A percentile compares a stretch with the other conserved stretches of the same genome.
Evolutionary conservation across 92 coral and sea anemone genomes (phyloP).

Genomic region (Umimayanthus chanpuru): DNA sequence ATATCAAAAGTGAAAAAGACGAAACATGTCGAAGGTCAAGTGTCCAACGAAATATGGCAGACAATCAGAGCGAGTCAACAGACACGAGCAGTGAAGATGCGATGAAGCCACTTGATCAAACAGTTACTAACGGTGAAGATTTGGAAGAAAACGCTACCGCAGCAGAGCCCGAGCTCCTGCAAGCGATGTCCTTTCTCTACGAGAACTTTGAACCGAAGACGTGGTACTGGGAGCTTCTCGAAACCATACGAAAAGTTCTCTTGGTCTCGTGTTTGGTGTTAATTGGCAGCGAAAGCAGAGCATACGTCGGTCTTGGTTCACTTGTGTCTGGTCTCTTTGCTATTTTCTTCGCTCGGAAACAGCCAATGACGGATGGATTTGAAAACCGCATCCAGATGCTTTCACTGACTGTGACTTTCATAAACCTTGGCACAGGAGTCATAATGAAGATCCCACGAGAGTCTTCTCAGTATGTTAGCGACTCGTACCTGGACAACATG

Average conservation of each 20-base stretch:
- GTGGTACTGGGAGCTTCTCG: constrained; percentile 24
- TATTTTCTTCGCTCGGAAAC: constrained; percentile 15
- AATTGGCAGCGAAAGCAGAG: constrained; percentile 33
- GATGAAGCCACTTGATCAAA: too few relatives aligned
- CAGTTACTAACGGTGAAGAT: too few relatives aligned
- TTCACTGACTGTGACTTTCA: not conserved
- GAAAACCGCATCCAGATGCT: constrained; percentile 18
- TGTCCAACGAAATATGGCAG: too few relatives aligned
- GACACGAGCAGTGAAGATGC: too few relatives aligned
- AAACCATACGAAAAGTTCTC: constrained; percentile 14
- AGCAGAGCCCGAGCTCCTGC: not conserved
- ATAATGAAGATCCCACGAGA: not conserved
- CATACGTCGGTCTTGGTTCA: constrained; percentile 26
- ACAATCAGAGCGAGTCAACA: too few relatives aligned
- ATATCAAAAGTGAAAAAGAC: too few relatives aligned
- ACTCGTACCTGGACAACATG: constrained; percentile 20
- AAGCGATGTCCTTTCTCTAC: not conserved
- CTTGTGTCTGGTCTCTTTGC: constrained; percentile 28
- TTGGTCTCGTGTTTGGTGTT: not conserved
- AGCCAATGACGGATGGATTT: constrained; percentile 11
- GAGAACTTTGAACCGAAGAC: not conserved
- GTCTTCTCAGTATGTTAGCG: not conserved
- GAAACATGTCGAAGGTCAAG: too few relatives aligned
- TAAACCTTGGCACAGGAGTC: not conserved
- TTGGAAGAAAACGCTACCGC: not conserved